phyloP scores from a whole-genome alignment of 2,888 invertebrate genomes.

The Hyposoter dolosus region DNA sequence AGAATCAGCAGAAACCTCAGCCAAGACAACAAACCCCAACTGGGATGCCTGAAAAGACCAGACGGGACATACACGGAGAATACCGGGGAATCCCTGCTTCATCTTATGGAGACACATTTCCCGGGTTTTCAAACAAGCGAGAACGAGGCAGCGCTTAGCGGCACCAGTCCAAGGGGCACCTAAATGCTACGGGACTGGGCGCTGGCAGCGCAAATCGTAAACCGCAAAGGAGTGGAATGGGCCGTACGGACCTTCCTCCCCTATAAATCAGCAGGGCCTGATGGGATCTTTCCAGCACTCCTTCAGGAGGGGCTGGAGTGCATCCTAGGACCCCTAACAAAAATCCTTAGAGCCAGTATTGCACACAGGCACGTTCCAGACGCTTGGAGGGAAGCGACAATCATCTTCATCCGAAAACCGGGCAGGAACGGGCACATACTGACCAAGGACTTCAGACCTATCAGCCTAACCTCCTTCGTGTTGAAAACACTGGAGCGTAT shows the following conservation, averaged over 20 bases:
- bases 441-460: not conserved
- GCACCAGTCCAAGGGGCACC: no score
- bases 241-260: constrained; percentile 17
- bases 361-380: not conserved
- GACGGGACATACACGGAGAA: constrained; percentile 37
- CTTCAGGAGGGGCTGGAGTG: no score
- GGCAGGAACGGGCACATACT: not conserved
- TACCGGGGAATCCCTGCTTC: constrained; percentile 18
- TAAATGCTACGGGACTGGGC: no score
- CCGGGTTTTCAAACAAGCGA: no score
- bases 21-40: not conserved
- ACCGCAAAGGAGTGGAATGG: constrained; percentile 27
- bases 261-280: no score
- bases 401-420: not conserved
- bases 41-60: constrained; percentile 25
- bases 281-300: no score
- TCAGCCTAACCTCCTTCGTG: not conserved
- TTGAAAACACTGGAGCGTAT: no score
- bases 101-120: constrained; percentile 30
- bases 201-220: constrained; percentile 9
- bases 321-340: no score
- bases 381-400: not conserved
- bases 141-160: no score
- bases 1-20: constrained; percentile 20
- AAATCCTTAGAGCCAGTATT: not conserved